Conservation (phyloP, 2,113 vertebrate genomes). For the Lanius collurio region DNA sequence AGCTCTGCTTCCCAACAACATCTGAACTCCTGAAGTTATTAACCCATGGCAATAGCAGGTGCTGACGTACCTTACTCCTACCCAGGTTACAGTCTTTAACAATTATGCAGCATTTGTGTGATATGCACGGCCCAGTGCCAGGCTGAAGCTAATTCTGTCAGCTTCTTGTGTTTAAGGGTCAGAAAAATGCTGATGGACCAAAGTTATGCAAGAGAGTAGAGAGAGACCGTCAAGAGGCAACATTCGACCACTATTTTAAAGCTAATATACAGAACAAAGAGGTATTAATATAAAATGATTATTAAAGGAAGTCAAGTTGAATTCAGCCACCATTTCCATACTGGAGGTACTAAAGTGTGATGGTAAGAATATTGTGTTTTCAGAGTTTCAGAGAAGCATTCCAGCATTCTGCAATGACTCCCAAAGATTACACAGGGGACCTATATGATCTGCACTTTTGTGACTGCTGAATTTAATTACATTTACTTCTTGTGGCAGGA, state of each 20-base stretch:
- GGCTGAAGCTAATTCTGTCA: not conserved
- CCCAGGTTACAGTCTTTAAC: not conserved
- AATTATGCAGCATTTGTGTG: not conserved
- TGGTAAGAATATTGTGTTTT: not conserved
- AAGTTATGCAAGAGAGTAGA: slow-evolving; percentile 4
- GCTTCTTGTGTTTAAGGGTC: not conserved
- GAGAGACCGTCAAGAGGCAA: not conserved
- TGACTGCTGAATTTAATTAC: slow-evolving; percentile 48
- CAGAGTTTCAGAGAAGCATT: not conserved
- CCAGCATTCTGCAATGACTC: not conserved
- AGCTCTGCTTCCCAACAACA: not conserved
- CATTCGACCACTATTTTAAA: not conserved
- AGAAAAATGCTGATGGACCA: not conserved
- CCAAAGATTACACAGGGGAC: not conserved
- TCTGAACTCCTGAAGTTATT: not conserved
- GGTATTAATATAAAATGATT: not conserved
- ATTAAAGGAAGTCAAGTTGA: slow-evolving; percentile 23
- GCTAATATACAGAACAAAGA: not conserved
- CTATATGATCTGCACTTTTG: not conserved
- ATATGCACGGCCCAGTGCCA: accelerated
- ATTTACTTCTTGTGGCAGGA: not conserved
- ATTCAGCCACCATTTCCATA: slow-evolving; percentile 36
- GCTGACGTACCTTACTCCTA: not conserved
- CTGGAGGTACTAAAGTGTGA: not conserved
- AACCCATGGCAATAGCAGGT: not conserved